Conservation (phyloP, 2,797 vertebrate genomes). For the Sphaeramia orbicularis region DNA sequence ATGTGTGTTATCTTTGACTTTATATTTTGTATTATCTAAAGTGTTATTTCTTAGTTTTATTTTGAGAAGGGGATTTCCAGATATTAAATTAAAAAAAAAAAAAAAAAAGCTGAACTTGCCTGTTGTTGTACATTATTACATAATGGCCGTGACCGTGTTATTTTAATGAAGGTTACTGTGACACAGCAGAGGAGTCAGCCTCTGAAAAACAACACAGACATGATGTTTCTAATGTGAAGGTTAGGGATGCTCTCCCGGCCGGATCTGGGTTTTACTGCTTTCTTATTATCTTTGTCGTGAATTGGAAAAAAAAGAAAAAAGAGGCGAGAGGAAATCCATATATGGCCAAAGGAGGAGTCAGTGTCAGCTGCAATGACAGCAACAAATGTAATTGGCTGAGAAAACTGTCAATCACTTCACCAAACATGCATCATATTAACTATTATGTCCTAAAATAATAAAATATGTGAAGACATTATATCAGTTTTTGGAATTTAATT, state of each 20-base stretch:
- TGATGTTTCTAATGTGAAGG: not conserved
- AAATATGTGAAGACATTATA: too few relatives aligned
- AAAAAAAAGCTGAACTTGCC: too few relatives aligned
- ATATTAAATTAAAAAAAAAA: too few relatives aligned
- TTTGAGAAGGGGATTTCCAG: too few relatives aligned
- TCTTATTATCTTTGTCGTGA: not conserved
- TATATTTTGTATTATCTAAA: too few relatives aligned
- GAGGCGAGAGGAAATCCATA: slow-evolving; percentile 1
- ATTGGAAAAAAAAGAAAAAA: too few relatives aligned
- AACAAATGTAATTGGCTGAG: not conserved
- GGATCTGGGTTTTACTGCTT: not conserved
- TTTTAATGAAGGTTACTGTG: slow-evolving; percentile 26
- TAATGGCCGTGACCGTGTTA: too few relatives aligned
- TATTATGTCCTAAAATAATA: too few relatives aligned
- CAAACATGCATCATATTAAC: not conserved
- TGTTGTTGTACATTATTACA: too few relatives aligned
- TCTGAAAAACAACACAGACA: slow-evolving; percentile 16
- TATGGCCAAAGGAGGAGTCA: not conserved
- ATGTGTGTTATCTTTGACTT: too few relatives aligned
- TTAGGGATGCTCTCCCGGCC: not conserved
- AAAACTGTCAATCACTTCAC: not conserved
- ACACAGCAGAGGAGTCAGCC: slow-evolving; percentile 24
- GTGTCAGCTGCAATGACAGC: not conserved
- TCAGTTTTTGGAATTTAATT: too few relatives aligned
- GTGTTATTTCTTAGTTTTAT: too few relatives aligned